Evolutionary conservation across 2,797 vertebrate species (phyloP).

Genomic region (Pseudochirops corinnae): DNA sequence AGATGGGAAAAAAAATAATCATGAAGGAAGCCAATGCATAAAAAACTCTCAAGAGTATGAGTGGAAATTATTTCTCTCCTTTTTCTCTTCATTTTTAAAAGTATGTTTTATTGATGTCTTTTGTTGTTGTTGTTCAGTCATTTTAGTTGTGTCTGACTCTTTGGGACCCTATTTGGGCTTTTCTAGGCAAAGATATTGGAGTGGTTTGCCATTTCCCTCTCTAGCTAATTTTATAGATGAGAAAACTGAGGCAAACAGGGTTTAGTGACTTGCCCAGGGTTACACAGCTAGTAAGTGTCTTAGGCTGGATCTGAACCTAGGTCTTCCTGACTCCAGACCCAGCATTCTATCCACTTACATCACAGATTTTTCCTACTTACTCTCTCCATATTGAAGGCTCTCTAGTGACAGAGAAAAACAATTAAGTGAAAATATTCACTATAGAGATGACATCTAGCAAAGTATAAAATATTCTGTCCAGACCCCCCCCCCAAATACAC

Average conservation of each 20-base stretch:
- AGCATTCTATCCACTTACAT: too few relatives aligned
- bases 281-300: neutral
- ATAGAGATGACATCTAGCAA: too few relatives aligned
- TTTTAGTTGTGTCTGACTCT: neutral
- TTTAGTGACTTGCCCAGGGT: neutral
- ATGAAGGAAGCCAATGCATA: neutral
- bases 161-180: neutral
- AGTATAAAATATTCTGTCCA: too few relatives aligned
- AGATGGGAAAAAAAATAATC: neutral
- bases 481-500: too few relatives aligned
- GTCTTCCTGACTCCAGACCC: too few relatives aligned
- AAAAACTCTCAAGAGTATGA: neutral
- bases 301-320: too few relatives aligned
- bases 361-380: too few relatives aligned
- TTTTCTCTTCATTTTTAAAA: neutral
- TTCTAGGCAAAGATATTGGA: neutral
- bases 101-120: neutral
- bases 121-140: neutral
- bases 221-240: neutral
- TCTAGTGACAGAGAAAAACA: too few relatives aligned
- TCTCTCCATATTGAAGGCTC: too few relatives aligned
- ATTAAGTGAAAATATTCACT: too few relatives aligned
- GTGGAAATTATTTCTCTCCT: neutral
- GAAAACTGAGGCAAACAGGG: neutral
- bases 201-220: neutral